phyloP scores from a whole-genome alignment of 1,140 invertebrate species.

The Ceratosolen solmsi region DNA sequence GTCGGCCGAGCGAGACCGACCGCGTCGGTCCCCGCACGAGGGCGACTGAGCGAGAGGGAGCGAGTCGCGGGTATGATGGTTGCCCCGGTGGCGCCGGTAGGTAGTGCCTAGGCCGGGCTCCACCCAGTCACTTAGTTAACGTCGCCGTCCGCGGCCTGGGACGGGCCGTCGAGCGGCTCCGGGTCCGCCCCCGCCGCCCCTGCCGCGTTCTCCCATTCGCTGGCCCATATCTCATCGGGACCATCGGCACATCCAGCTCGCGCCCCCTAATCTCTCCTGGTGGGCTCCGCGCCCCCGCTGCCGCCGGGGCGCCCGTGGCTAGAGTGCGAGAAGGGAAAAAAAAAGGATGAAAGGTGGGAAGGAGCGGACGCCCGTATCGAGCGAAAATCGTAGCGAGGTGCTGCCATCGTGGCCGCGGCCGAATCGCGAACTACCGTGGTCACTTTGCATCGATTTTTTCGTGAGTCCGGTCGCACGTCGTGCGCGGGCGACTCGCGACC shows the following conservation, averaged over 20 bases:
- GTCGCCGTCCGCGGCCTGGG: conserved; percentile 14
- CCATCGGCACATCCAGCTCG: conserved; percentile 28
- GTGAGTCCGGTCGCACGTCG: conserved; percentile 14
- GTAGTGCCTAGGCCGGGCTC: conserved; percentile 73
- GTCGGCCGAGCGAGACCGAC: conserved; percentile 58
- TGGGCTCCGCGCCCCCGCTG: background rate
- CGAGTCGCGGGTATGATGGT: conserved; percentile 70
- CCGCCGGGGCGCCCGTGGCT: background rate
- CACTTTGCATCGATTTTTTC: conserved; percentile 66
- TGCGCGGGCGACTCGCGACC: background rate
- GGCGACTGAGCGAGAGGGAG: conserved; percentile 25
- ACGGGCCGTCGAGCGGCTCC: conserved; percentile 66
- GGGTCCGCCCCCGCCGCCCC: conserved; percentile 69
- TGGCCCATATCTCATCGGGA: conserved; percentile 73
- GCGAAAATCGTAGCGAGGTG: conserved; percentile 66
- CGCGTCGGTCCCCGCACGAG: conserved; percentile 25
- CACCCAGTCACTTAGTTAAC: conserved; percentile 59
- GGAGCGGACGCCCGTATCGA: conserved; percentile 15
- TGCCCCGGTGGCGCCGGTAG: conserved; percentile 64
- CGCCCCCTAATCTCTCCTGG: too few relatives aligned
- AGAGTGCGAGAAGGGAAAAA: background rate
- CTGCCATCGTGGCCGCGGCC: conserved; percentile 62
- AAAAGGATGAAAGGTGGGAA: background rate
- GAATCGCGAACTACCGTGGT: conserved; percentile 60
- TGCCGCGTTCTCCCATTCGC: conserved; percentile 72